Base-by-base conservation (phyloP, 1,140 invertebrate species). In the Nomia melanderi region DNA sequence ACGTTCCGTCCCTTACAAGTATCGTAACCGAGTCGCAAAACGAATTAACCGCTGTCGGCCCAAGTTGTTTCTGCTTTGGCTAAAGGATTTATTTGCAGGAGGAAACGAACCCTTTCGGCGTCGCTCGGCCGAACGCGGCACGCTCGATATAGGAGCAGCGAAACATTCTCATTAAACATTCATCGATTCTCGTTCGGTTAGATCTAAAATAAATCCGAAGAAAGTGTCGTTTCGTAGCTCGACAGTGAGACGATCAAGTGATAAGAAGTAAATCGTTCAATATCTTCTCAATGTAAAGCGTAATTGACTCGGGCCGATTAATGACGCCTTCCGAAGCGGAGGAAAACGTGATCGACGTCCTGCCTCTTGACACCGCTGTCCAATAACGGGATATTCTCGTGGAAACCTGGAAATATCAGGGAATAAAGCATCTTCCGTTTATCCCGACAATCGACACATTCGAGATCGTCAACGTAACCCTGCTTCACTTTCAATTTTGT, bases 331-430 rank as follows among this genome's bases (percentile, higher is more conserved):
- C 96, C 96, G 88, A 97, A 96, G 86, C 96, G 94, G 60, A 97
- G 93, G 91, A 96, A 97, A 63, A 96, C 95, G 90, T 97, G 96
- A 75, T 96, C 96, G 39, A 96, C 94, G 89, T 97, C 96, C 89
- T 97, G 95, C 67, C 96, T 93, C 89, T 97, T 97, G 64, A 95
- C 94, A 54, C 94, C 94, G 81, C 93, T 94, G 90, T 90, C 91
- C 27, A 89, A 87, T 29, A 92, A 82, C 6, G 90, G 89, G 2
- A 88, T 82, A 33, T 85, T 89, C 12, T 92, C 91, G 17, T 84
- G 85, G 23, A 91, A 81, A 27, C 89, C 90, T 92, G 89, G 23
- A 78, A 84, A 44, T n/a, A n/a, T 3, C 14, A 12, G 12, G n/a
- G 20, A n/a, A 44, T 14, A 0, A 44, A 17, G 12, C 41, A 5